phyloP scores from a whole-genome alignment of 1,140 invertebrate species.

The Telenomus remus region DNA sequence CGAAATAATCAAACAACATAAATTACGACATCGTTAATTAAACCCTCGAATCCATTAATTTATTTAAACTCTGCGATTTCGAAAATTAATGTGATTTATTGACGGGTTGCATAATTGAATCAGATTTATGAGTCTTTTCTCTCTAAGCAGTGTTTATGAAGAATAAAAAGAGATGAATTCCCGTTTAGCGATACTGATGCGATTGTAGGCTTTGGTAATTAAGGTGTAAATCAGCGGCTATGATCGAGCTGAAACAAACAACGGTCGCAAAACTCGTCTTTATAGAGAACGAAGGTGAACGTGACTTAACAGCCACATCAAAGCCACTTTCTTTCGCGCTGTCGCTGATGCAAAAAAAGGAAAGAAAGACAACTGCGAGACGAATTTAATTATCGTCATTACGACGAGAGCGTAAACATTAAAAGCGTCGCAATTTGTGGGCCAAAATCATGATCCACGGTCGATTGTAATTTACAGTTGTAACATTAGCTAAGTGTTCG shows the following conservation, averaged over 20 bases:
- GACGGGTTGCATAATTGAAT: conserved; percentile 18
- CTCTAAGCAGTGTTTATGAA: too few relatives aligned
- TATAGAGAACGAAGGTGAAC: conserved; percentile 16
- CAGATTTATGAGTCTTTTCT: conserved; percentile 6
- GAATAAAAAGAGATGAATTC: background rate
- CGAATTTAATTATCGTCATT: conserved; percentile 53
- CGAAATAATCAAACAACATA: conserved; percentile 22
- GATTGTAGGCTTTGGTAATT: conserved; percentile 58
- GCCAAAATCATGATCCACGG: conserved; percentile 17
- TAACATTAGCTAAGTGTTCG: conserved; percentile 15
- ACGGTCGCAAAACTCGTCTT: conserved; percentile 6
- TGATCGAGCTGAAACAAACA: conserved; percentile 49
- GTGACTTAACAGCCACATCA: conserved; percentile 39
- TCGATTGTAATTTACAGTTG: conserved; percentile 37
- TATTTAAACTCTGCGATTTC: background rate
- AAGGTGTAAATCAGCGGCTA: conserved; percentile 69
- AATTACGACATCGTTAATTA: conserved; percentile 13
- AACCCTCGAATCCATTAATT: conserved; percentile 15
- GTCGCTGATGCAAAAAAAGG: too few relatives aligned
- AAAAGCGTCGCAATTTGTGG: conserved; percentile 17
- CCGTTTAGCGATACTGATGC: background rate
- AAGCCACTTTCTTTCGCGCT: conserved; percentile 26
- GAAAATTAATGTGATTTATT: conserved; percentile 28
- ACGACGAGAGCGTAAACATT: conserved; percentile 18
- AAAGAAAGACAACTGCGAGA: conserved; percentile 15